Base-by-base conservation (phyloP, 2,113 vertebrate genomes). In the Passer montanus region DNA sequence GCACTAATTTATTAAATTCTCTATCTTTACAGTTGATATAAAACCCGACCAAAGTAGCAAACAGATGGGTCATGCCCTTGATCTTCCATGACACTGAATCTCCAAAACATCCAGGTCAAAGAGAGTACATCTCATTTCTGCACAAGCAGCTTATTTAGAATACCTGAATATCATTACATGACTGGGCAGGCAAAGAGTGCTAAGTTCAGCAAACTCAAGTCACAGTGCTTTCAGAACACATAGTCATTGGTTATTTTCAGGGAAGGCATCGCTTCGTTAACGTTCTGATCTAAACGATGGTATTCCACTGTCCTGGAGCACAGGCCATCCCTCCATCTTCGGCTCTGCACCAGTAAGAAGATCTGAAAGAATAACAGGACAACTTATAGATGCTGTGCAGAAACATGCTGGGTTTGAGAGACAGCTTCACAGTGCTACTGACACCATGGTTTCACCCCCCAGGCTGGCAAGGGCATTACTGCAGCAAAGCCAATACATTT, bases 261-360 rank as follows among this genome's bases (percentile, higher is more conserved):
- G 76, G 99, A 99, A 79, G 99, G 99, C 99, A 99, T 99, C 8
- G 99, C 99, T 76, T 99, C 99, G 3, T 98, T 98, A 69, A 99
- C 98, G 31, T 99, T 99, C 87, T 99, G 99, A 97, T 99, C 99
- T 59, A 99, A 97, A 14, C 99, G 98, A 93, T 98, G 99, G 87
- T 99, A 99, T 74, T 99, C 98, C 74, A 99, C 98, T 6, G 97
- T 98, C 80, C 99, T 98, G 6, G 99, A 99, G 94, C 99, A 99
- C 60, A 99, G 95, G 15, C 98, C 95, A 30, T 99, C 99, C 87
- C 98, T 98, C 99, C 99, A 99, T 44, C 99, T 98, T 9, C 98
- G 98, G 95, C 98, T 99, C 97, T 99, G 99, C 70, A 98, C 98
- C 93, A 99, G 37, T 9, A 99, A 96, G 91, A 98, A 98, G 95